Base-by-base conservation (phyloP, 2,888 invertebrate species). In the Microplitis manilae region DNA sequence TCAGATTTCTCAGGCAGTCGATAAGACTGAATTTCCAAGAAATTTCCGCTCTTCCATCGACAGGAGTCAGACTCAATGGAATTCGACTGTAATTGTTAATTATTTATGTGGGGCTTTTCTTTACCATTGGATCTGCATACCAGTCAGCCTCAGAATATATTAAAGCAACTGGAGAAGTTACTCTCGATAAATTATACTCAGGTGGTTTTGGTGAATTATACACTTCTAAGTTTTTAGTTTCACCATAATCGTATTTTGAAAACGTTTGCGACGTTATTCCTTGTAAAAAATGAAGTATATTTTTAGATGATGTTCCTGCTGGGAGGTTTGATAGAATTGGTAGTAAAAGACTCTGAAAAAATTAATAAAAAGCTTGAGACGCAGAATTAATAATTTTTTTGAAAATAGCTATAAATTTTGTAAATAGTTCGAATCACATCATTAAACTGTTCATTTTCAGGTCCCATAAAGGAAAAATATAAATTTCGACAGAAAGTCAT, bases 221-320 rank as follows among this genome's bases (percentile, higher is more conserved):
- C 77, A 91, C 86, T 73, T 87, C 85, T 50, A 92, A 79, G 86
- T 95, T 96, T n/a, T 90, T 92, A 1, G 86, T 84, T 0, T 86
- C 76, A 0, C 96, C 96, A 83, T 93, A 95, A 87, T 96, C 95
- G 82, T 92, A 96, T 85, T 92, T 92, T 83, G 93, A 92, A 83
- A 95, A 95, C 74, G 91, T 90, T 0, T 92, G 92, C 4, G 89
- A 91, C 15, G 87, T 85, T 8, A 94, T 92, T 87, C 92, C 92
- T 87, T 94, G 94, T 0, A 92, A 92, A 81, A 92, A 95, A 87
- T 96, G 96, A 0, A 94, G 87, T 6, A 96, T 83, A 0, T 95
- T 94, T 88, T 93, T 94, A 0, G 94, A 92, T 0, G 96, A 96
- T 0, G 94, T 93, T 0, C 95, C 95, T 0, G 95, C 94, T 0